Evolutionary conservation across 1,140 invertebrate species (phyloP), one percentile per base, ranked within the genome.

Genomic region (Hylaeus volcanicus): DNA sequence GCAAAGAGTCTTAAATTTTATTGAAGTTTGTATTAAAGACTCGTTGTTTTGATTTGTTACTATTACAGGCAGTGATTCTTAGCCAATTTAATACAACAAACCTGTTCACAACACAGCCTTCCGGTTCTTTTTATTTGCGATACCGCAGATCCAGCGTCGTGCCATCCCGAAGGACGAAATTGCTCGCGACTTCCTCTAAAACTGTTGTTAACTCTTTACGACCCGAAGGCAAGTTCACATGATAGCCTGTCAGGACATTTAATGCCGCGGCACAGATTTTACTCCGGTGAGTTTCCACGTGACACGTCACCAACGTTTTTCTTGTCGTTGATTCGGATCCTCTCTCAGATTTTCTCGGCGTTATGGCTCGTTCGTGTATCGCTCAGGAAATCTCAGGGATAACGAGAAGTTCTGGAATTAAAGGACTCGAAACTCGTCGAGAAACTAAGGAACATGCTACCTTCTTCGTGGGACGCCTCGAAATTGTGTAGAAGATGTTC

Each of bases 341-440:
- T 45, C 58, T 14, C 37, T 48, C 70, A 39, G 56, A 41, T 53
- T 60, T 64, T 61, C 39, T 12, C 37, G 14, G 5, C 48, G 58
- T 71, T 70, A 78, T 82, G 70, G 77, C 63, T 37, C 55, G 48
- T n/a, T 14, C 56, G 51, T 82, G 55, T 69, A 84, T 84, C 82
- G 80, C 69, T 53, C 83, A 74, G 74, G 74, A 84, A 84, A 82
- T 84, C 79, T 82, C 56, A 58, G n/a, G 48, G 58, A 81, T 84
- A 82, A 82, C 64, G 82, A 73, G 69, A 39, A 39, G 14, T 26
- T 11, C 41, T n/a, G 51, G 43, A 82, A 82, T 84, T 84, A 82
- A 84, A 78, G 61, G 64, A 74, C 74, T 70, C 56, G 45, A 8
- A 69, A 64, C 41, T 55, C 56, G 64, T 78, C 70, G 45, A 58